Evolutionary conservation across 2,888 invertebrate species (phyloP), one percentile per base, ranked within the genome.

Genomic region (Cryptus viduatorius): DNA sequence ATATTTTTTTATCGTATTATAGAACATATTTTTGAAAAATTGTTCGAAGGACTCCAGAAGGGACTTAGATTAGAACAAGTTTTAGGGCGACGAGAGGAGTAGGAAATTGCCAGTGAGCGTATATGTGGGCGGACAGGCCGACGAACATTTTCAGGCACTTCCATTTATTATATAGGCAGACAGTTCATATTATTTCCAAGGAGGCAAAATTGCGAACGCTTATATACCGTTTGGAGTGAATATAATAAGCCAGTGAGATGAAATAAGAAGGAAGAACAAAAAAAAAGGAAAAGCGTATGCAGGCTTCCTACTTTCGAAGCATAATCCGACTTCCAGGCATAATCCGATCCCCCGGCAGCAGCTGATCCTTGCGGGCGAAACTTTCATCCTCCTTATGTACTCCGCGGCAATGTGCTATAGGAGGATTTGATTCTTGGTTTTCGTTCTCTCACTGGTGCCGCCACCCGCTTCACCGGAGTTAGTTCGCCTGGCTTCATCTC

Each of bases 341-440:
- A 81, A 84, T 84, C 81, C 78, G 68, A 73, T 84, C 69, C 73
- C 65, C 64, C 14, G 12, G 73, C 10, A 64, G 78, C 69, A 64
- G 78, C 69, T 73, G 78, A 84, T 81, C 78, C 81, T 68, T 46
- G 64, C 50, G 65, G 68, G 10, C 46, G 44, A 73, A 84, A 84
- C 78, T 84, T 84, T 77, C 50, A 73, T 64, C 73, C 80, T 69
- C 37, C 48, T 78, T 69, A 42, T 53, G 53, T 46, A n/a, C 71
- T 50, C 42, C 56, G 29, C n/a, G n/a, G 14, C n/a, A n/a, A 50
- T 24, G 29, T 50, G 37, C 14, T n/a, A 69, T 29, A n/a, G 29
- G 50, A n/a, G 50, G 69, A 69, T 68, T 83, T 84, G 69, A 81
- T 84, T 84, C 69, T 53, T 46, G 42, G 75, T 59, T 71, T 79